Evolutionary conservation across 2,888 invertebrate genomes (phyloP).

Genomic region (Agrochola macilenta): DNA sequence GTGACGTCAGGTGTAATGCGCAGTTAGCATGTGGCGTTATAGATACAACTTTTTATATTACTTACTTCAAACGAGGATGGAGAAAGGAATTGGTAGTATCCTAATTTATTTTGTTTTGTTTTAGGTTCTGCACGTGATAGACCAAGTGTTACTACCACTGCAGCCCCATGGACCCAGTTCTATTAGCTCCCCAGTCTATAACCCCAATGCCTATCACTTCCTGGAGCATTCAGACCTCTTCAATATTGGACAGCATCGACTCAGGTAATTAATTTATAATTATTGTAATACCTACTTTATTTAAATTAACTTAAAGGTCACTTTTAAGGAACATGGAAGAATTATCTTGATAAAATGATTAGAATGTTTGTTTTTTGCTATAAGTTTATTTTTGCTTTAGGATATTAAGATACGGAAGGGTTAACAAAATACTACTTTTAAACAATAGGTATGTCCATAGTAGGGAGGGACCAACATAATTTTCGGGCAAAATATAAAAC

Average conservation of each 20-base stretch:
- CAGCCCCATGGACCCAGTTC: constrained; percentile 91
- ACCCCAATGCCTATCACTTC: constrained; percentile 95
- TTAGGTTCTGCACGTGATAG: constrained; percentile 96
- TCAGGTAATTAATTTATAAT: constrained; percentile 90
- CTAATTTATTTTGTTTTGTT: constrained; percentile 43
- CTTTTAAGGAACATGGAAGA: not conserved
- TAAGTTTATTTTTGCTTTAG: too few species aligned
- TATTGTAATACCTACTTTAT: not conserved
- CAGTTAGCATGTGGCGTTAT: not conserved
- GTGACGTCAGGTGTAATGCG: not conserved
- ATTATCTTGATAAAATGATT: too few species aligned
- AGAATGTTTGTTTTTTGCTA: too few species aligned
- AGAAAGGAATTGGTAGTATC: not conserved
- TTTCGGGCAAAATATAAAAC: constrained; percentile 6
- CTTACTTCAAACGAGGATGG: not conserved
- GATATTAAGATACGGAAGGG: not conserved
- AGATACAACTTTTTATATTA: not conserved
- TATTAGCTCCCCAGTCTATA: constrained; percentile 92
- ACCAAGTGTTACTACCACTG: constrained; percentile 96
- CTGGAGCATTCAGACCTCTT: constrained; percentile 94
- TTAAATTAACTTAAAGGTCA: not conserved
- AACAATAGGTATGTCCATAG: not conserved
- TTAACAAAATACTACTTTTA: not conserved
- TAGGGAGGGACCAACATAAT: not conserved
- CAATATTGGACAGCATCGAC: constrained; percentile 93